Base-by-base conservation (phyloP, 2,113 vertebrate species). In the Patagioenas fasciata region DNA sequence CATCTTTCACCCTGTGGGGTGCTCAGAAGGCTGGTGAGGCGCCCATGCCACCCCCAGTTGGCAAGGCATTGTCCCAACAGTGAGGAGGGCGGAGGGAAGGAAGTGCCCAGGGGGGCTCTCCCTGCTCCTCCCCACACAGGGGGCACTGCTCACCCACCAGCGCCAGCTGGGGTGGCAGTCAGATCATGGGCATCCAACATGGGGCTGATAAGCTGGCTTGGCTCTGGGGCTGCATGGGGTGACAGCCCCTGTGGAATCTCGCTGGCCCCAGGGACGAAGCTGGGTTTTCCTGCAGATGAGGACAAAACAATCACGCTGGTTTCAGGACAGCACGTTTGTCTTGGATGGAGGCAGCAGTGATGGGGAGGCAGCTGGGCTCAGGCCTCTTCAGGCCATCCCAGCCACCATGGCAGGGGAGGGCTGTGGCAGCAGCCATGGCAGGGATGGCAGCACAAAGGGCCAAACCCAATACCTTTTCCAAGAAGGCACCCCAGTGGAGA, bases 401-500 rank as follows among this genome's bases (percentile, higher is more conserved):
- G 29, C 15, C 3, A 4, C 28, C 25, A 19, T 5, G 42, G 32
- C 15, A 71, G 15, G 29, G 44, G 10, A 60, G 36, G 57, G 28
- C 12, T 53, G 34, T 0, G 0, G 17, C 0, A 0, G 42, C 19
- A 75, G 61, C 24, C 3, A 8, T 8, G 1, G 11, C 29, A 56
- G 48, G 42, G 40, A 6, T 40, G 12, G 48, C 21, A 48, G 53
- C 32, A 13, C 58, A 38, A 38, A 64, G 21, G 54, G n/a, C 34
- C 18, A 47, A 42, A 87, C 36, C 38, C 1, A 2, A 54, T 14
- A 20, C 23, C 19, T 9, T 57, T 13, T 64, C 24, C 56, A 47
- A 2, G 1, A 79, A 73, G 32, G 51, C 24, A 60, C 2, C 4
- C 2, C 6, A 3, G 28, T 31, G 31, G 28, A 50, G 64, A 71